Base-by-base conservation (phyloP, 2,888 invertebrate genomes). In the Pristionchus entomophagus region DNA sequence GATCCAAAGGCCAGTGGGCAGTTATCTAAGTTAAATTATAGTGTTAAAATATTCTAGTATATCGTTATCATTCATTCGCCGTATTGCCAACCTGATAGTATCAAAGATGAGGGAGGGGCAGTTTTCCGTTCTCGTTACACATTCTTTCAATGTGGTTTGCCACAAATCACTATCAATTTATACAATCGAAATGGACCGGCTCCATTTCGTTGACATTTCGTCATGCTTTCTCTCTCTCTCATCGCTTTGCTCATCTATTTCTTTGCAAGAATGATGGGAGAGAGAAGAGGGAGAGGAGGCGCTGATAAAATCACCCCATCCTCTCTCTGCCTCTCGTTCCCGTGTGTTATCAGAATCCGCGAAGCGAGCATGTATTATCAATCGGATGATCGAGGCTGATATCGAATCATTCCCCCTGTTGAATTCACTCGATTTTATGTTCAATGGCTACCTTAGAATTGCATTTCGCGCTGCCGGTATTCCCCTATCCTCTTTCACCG, bases 121-220 rank as follows among this genome's bases (percentile, higher is more conserved):
- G 65, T 65, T 35, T 45, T 14, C 12, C 56, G 26, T 26, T 65
- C 59, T 59, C 59, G 22, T 8, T 22, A 32, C 65, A 65, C 35
- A 35, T 38, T 35, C 65, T 65, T 65, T 45, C 35, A 35, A 19
- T 32, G 17, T n/a, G 32, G 35, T 19, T 4, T 35, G 65, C 35
- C 65, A 65, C 4, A 35, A 35, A 65, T 65, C 65, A 35, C 65
- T 65, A 32, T 22, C 73, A 41, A 26, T 35, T 45, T n/a, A 6
- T 32, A 22, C 73, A 73, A 26, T 41, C n/a, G 41, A 73, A 22
- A 41, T n/a, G 3, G 73, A 41, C 73, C 73, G 73, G 51, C 53
- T 80, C 32, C n/a, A 22, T 80, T 80, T 80, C 80, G 80, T 53
- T 80, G 49, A 49, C 32, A 49, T 80, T 80, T 53, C 51, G 35